These are phyloP conservation scores for Orchesellides sinensis DNA, from an alignment of 2,888 invertebrate species.

Conservation along the genomic window DNA sequence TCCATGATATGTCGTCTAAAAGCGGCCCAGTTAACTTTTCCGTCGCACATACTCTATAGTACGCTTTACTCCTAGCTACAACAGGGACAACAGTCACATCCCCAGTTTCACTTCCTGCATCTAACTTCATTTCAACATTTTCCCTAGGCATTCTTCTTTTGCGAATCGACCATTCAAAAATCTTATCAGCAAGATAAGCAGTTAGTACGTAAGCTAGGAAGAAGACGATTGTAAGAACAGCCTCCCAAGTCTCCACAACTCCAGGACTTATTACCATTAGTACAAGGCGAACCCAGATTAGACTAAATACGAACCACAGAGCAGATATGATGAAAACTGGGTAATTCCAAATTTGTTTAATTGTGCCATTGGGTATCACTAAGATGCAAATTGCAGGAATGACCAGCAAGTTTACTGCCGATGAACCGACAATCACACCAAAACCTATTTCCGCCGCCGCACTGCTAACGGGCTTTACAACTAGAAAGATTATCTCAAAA, in stretches of 20 bases:
- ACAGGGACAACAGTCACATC: too few species aligned
- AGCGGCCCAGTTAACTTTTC: too few species aligned
- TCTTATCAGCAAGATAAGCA: constrained; percentile 96
- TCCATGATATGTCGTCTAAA: too few species aligned
- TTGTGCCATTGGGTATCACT: constrained; percentile 94
- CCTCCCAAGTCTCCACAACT: constrained; percentile 98
- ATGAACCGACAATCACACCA: constrained; percentile 98
- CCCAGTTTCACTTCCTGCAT: constrained; percentile 79
- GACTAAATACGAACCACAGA: constrained; percentile 98
- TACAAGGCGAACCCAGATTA: constrained; percentile 98
- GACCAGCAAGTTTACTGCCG: constrained; percentile 98
- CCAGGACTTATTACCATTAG: constrained; percentile 91
- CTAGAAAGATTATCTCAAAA: constrained; percentile 95
- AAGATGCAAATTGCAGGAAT: constrained; percentile 96
- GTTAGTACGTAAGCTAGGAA: constrained; percentile 97
- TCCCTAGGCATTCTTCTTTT: constrained; percentile 95
- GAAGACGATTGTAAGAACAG: constrained; percentile 94
- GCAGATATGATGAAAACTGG: constrained; percentile 99
- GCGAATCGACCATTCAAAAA: too few species aligned
- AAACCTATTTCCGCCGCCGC: constrained; percentile 98
- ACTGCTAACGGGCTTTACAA: too few species aligned
- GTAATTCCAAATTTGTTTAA: constrained; percentile 92
- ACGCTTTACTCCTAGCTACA: too few species aligned
- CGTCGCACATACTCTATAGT: too few species aligned
- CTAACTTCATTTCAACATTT: constrained; percentile 82